These are phyloP conservation scores for Suricata suricatta DNA, from an alignment of 2,113 vertebrate species.

Conservation along the genomic window DNA sequence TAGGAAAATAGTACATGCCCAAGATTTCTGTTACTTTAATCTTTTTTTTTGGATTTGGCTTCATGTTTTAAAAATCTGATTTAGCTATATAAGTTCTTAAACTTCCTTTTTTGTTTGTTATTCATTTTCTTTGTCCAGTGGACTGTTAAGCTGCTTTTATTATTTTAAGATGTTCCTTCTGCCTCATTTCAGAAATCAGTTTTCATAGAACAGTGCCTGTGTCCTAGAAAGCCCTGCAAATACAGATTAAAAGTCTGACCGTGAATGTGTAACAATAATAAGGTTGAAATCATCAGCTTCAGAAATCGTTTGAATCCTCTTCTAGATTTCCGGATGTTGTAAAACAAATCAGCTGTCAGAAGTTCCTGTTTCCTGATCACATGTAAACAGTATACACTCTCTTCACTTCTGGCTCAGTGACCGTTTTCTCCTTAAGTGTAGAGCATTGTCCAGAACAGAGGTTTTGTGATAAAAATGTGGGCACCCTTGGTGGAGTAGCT, in stretches of 20 bases:
- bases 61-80: slow-evolving; percentile 4
- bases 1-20: neutral
- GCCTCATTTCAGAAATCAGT: slow-evolving; percentile 5
- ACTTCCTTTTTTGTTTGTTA: neutral
- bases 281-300: neutral
- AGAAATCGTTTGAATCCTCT: neutral
- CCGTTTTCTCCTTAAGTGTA: neutral
- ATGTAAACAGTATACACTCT: neutral
- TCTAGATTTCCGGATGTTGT: neutral
- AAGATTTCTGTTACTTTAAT: neutral
- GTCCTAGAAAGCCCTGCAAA: neutral
- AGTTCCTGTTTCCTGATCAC: neutral
- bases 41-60: slow-evolving; percentile 19
- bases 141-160: neutral
- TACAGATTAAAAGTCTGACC: neutral
- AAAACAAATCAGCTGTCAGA: neutral
- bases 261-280: neutral
- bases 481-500: neutral
- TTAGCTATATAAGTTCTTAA: neutral
- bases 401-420: neutral
- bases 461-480: neutral
- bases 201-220: neutral
- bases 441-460: neutral
- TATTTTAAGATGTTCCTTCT: neutral
- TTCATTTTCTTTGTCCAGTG: neutral